Evolutionary conservation across 1,140 invertebrate genomes (phyloP).

Genomic region (Melanaphis sacchari): DNA sequence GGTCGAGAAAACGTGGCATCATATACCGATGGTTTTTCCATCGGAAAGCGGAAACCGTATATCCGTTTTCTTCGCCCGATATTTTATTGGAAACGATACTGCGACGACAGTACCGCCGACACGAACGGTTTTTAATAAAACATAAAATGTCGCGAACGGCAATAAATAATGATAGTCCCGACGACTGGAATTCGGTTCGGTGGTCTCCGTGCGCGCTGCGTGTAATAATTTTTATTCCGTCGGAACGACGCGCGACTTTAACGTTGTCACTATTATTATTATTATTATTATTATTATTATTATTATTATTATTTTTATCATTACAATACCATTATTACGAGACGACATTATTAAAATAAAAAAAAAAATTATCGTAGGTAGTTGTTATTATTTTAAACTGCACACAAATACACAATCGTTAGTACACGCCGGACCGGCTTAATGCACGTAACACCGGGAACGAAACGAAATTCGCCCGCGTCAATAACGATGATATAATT

Average conservation of each 20-base stretch:
- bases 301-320: neutral
- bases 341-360: no score
- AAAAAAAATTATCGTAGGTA: no score
- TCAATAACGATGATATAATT: neutral
- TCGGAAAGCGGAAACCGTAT: neutral
- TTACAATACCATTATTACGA: neutral
- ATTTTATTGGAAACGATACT: neutral
- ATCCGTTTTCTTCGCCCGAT: neutral
- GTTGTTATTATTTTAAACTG: neutral
- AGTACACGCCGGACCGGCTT: no score
- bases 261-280: no score
- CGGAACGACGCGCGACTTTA: neutral
- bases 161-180: constrained; percentile 13
- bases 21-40: neutral
- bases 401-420: neutral
- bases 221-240: neutral
- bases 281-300: no score
- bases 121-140: neutral
- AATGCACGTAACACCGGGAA: neutral
- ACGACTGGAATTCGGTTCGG: neutral
- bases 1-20: neutral
- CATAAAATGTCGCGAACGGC: neutral
- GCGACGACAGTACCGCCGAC: neutral
- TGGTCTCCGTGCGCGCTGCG: no score
- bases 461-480: neutral